Evolutionary conservation across 2,797 vertebrate species (phyloP), one percentile per base, ranked within the genome.

Genomic region (Esox lucius): DNA sequence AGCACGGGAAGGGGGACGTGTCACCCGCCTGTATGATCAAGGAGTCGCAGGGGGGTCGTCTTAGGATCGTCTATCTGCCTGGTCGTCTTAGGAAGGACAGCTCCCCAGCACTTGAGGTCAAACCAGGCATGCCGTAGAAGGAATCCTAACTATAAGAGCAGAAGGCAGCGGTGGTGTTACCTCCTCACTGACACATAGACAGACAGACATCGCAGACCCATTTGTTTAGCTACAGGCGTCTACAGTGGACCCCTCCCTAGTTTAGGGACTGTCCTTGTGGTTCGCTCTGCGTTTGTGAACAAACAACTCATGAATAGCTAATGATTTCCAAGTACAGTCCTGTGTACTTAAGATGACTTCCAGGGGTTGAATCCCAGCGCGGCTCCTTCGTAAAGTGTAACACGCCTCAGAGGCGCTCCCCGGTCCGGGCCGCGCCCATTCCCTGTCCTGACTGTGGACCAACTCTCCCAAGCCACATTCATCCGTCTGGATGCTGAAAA

Each of bases 401-500:
- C 2, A 42, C 12, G 0, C 42, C 7, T 1, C 9, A 2, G 12
- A 13, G 9, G 12, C 42, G 3, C 42, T 0, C 7, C 42, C 9
- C 42, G 12, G 3, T 3, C 42, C 12, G 42, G 42, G 6, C 42
- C 42, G 12, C 42, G 1, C 42, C 42, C 12, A 42, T 22, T 39
- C 35, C 31, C 42, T 16, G n/a, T 75, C 42, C 62, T 78, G 39
- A 73, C 68, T 83, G 11, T 13, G 42, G 42, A 46, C 42, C 42
- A 46, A 42, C 64, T 42, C 73, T 80, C 68, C 39, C 65, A 67
- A 64, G 59, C 69, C 70, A 68, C 70, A 75, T 85, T 69, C 73
- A 51, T 80, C 79, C 81, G 77, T 73, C 70, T 66, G 66, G 72
- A 71, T 81, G 74, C 82, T 85, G 83, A 88, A 81, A 81, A 51